Evolutionary conservation across 2,797 vertebrate species (phyloP).

Genomic region (Hephaestus fuliginosus): DNA sequence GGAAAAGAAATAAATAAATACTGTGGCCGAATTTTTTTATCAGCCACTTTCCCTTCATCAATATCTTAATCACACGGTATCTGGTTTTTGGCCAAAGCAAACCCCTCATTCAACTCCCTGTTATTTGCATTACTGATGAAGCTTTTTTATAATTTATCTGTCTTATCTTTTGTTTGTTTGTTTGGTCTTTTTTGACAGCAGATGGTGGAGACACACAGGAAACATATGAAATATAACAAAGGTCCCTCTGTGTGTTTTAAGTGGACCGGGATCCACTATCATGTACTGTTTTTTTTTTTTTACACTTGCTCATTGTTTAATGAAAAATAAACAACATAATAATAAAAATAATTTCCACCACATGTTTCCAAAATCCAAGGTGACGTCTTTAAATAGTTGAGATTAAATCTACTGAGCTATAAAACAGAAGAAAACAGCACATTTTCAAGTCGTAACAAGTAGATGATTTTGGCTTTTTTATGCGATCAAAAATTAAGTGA

Average conservation of each 20-base stretch:
- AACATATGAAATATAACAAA: not conserved
- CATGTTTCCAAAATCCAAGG: not conserved
- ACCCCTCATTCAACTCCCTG: not conserved
- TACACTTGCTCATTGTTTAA: not conserved
- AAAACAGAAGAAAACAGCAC: not conserved
- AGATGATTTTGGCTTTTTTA: not conserved
- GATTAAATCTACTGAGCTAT: not conserved
- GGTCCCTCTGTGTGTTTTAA: conserved; percentile 2
- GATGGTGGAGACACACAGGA: not conserved
- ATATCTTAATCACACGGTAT: not conserved
- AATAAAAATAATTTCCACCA: not conserved
- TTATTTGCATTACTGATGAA: not conserved
- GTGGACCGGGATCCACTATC: not conserved
- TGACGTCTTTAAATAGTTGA: not conserved
- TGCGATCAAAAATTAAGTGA: not conserved
- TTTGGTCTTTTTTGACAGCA: not conserved
- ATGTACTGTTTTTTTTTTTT: not conserved
- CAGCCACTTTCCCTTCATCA: not conserved
- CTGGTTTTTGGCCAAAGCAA: not conserved
- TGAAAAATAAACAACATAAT: not conserved
- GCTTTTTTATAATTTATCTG: not conserved
- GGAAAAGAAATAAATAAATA: not conserved
- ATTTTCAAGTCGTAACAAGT: not conserved
- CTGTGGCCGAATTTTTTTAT: not conserved
- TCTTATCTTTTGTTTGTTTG: not conserved